Conservation (phyloP, 2,113 vertebrate genomes). For the Cyprinodon brontotheroides region DNA sequence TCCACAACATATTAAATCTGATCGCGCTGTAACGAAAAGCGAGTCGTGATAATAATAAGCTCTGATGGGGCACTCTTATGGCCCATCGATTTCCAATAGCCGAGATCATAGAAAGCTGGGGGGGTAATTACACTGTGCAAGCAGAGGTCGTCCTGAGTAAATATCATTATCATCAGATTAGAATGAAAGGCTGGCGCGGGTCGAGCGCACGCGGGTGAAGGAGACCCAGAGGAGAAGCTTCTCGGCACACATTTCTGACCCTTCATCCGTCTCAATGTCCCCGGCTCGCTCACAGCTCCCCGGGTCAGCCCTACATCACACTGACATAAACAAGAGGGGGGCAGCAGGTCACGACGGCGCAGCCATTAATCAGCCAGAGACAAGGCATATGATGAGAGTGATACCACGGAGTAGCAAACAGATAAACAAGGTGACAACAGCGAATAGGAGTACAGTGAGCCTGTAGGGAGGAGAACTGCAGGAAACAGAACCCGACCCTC, state of each 20-base stretch:
- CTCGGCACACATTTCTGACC: conserved; percentile 49
- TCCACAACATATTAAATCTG: conserved; percentile 70
- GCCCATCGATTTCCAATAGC: conserved; percentile 83
- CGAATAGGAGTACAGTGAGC: neutral
- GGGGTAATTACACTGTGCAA: conserved; percentile 79
- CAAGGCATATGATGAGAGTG: conserved; percentile 57
- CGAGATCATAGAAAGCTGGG: conserved; percentile 73
- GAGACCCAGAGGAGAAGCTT: conserved; percentile 67
- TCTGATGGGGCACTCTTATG: conserved; percentile 79
- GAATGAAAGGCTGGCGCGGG: conserved; percentile 68
- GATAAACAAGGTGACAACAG: conserved; percentile 41
- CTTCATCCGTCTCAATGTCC: conserved; percentile 65
- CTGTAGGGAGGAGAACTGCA: neutral
- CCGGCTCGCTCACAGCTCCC: conserved; percentile 47
- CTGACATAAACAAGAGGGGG: conserved; percentile 44
- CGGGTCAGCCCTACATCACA: conserved; percentile 65
- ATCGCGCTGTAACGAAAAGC: conserved; percentile 68
- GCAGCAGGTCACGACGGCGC: conserved; percentile 20
- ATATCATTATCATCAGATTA: conserved; percentile 84
- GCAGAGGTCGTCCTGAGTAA: conserved; percentile 79
- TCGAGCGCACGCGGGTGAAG: conserved; percentile 50
- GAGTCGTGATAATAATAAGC: conserved; percentile 76
- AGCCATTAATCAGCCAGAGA: conserved; percentile 68
- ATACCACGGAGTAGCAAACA: conserved; percentile 44
- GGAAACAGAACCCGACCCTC: neutral